phyloP scores from a whole-genome alignment of 2,888 invertebrate genomes.

The Ernsta delagoae region DNA sequence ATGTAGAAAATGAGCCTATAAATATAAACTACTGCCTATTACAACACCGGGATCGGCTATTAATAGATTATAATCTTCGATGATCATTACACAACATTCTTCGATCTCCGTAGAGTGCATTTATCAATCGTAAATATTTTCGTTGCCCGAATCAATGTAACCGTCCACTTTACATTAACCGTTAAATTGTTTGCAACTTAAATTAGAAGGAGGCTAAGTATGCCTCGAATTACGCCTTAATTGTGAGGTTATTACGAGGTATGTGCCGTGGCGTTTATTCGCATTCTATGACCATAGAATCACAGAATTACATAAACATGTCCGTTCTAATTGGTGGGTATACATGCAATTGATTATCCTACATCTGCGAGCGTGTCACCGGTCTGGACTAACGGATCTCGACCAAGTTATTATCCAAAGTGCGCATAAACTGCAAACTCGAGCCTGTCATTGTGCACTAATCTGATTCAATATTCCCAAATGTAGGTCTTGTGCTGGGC shows the following conservation, averaged over 20 bases:
- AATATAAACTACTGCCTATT: constrained; percentile 36
- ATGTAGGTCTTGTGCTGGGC: no score
- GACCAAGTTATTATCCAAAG: constrained; percentile 67
- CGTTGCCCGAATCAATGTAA: constrained; percentile 63
- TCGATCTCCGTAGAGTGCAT: constrained; percentile 52
- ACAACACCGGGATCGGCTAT: constrained; percentile 43
- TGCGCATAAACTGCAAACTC: constrained; percentile 50
- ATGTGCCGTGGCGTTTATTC: constrained; percentile 37
- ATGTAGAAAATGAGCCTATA: constrained; percentile 15
- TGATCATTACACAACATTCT: constrained; percentile 58
- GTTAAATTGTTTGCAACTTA: constrained; percentile 56
- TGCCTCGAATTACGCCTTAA: constrained; percentile 17
- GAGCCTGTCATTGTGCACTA: constrained; percentile 43
- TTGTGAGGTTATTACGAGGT: constrained; percentile 20
- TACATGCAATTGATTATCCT: constrained; percentile 55
- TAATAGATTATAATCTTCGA: constrained; percentile 45
- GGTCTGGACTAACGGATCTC: constrained; percentile 55
- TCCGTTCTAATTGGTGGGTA: constrained; percentile 71
- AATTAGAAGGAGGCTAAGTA: constrained; percentile 47
- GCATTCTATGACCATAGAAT: constrained; percentile 40
- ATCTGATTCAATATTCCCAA: constrained; percentile 41
- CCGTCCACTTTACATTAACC: constrained; percentile 54
- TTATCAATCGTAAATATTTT: constrained; percentile 58
- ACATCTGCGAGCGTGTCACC: constrained; percentile 40
- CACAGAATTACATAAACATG: constrained; percentile 67